A percentile compares a stretch with the other conserved stretches of the same genome.
Conservation (phyloP, 2,797 vertebrate genomes). For the Nyctibius grandis region DNA sequence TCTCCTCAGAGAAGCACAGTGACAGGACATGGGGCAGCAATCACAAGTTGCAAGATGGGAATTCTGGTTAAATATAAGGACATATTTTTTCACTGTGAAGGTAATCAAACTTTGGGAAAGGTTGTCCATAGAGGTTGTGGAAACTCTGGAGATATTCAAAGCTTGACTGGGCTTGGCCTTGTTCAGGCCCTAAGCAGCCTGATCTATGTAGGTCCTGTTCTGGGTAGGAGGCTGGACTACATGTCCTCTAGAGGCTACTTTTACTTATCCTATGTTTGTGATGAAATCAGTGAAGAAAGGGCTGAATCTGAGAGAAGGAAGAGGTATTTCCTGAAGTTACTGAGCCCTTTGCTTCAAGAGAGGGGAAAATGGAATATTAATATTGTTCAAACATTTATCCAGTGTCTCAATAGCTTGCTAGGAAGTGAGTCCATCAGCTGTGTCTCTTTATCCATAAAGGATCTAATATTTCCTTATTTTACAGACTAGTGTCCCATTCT, state of each 20-base stretch:
- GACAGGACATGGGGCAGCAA: neutral
- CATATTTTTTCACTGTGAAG: neutral
- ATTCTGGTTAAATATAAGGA: neutral
- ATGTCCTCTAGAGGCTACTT: neutral
- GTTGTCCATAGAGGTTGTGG: neutral
- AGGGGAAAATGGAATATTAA: neutral
- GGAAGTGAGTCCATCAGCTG: neutral
- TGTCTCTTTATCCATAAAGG: neutral
- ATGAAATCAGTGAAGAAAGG: neutral
- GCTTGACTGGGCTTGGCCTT: neutral
- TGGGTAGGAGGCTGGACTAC: neutral
- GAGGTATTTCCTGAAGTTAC: neutral
- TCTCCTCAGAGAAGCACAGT: neutral
- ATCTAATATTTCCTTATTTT: neutral
- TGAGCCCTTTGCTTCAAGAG: neutral
- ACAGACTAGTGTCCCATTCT: neutral
- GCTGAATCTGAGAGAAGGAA: neutral
- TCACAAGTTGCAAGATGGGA: neutral
- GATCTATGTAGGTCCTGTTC: neutral
- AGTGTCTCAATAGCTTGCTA: neutral
- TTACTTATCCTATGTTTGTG: neutral
- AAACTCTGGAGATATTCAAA: neutral
- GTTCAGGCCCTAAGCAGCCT: neutral
- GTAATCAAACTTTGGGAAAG: neutral
- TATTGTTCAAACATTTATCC: neutral